A percentile compares a stretch with the other conserved stretches of the same genome.
These are phyloP conservation scores for Acronicta psi DNA, from an alignment of 2,888 invertebrate species.

Conservation along the genomic window DNA sequence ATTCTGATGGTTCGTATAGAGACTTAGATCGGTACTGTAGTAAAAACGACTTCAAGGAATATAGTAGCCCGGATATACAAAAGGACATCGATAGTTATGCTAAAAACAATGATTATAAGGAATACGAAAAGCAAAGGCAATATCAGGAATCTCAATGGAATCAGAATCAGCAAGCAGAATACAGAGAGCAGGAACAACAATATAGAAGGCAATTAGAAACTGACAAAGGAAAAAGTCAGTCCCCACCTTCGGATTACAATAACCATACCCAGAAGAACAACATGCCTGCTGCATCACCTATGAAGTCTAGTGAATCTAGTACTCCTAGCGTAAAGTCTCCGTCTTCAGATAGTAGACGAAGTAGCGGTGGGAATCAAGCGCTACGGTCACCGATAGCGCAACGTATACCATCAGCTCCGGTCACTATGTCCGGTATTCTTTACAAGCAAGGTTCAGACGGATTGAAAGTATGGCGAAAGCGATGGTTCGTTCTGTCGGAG, in stretches of 20 bases:
- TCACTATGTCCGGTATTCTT: constrained; percentile 96
- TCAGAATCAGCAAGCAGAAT: constrained; percentile 76
- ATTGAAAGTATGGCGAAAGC: constrained; percentile 97
- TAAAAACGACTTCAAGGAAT: constrained; percentile 83
- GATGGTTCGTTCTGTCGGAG: constrained; percentile 98
- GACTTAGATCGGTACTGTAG: constrained; percentile 84
- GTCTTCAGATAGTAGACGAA: constrained; percentile 84
- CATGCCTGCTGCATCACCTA: constrained; percentile 74
- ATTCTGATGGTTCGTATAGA: constrained; percentile 84
- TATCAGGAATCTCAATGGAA: constrained; percentile 80
- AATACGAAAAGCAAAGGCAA: constrained; percentile 79
- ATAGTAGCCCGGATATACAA: constrained; percentile 79
- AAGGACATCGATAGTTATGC: constrained; percentile 79
- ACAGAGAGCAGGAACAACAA: constrained; percentile 76
- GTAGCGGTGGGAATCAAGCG: constrained; percentile 89
- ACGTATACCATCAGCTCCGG: constrained; percentile 94
- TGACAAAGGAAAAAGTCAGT: constrained; percentile 75
- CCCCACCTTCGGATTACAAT: constrained; percentile 76
- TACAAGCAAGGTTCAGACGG: constrained; percentile 98
- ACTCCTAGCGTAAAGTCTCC: constrained; percentile 85
- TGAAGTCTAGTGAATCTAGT: constrained; percentile 86
- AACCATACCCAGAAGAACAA: constrained; percentile 74
- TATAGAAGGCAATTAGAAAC: constrained; percentile 74
- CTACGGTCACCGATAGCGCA: constrained; percentile 95
- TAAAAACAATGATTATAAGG: constrained; percentile 80